phyloP scores from a whole-genome alignment of 2,888 invertebrate genomes.

The Thelaira solivaga region DNA sequence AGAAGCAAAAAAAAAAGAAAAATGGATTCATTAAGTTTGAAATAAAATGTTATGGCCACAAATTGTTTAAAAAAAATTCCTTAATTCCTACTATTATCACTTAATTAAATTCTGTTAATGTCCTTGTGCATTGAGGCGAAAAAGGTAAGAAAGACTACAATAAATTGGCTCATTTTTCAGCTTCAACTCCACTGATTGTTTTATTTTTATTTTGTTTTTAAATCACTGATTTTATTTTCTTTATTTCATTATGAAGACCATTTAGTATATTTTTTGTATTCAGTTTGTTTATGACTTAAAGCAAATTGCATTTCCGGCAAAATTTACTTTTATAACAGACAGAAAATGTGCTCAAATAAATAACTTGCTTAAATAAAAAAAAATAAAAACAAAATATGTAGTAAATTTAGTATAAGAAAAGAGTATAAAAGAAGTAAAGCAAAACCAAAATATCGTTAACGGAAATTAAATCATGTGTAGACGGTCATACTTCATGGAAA shows the following conservation, averaged over 20 bases:
- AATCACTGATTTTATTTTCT: not conserved
- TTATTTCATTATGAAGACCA: slow-evolving; percentile 42
- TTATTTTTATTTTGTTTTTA: not conserved
- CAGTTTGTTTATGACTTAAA: slow-evolving; percentile 23
- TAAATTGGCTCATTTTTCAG: not conserved
- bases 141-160: not conserved
- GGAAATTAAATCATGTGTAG: slow-evolving; percentile 60
- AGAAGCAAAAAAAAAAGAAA: no score
- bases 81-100: slow-evolving; percentile 2
- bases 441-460: slow-evolving; percentile 55
- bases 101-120: slow-evolving; percentile 26
- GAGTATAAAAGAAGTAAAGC: slow-evolving; percentile 24
- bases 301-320: slow-evolving; percentile 73
- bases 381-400: not conserved
- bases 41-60: no score
- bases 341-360: not conserved
- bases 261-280: slow-evolving; percentile 5
- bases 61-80: no score
- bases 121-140: not conserved
- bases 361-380: not conserved
- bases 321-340: slow-evolving; percentile 21
- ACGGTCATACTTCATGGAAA: slow-evolving; percentile 49
- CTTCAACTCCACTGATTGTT: not conserved
- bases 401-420: slow-evolving; percentile 8
- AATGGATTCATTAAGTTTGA: no score